Conservation (phyloP, 1,140 invertebrate species). For the Phymorhynchus buccinoides region DNA sequence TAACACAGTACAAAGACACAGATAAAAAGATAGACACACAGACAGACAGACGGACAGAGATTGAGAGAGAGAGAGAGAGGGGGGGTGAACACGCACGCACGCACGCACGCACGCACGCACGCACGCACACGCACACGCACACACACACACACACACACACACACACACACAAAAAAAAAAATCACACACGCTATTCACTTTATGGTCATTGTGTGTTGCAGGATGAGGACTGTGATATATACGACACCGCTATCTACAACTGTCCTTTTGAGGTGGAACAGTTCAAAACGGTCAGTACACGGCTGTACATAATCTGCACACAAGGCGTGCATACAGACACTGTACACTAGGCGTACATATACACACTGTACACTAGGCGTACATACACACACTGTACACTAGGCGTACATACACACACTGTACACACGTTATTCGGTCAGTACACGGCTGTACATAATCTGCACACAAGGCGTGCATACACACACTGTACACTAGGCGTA, state of each 20-base stretch:
- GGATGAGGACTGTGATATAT: conserved; percentile 22
- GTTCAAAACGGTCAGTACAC: conserved; percentile 7
- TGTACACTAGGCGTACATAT: neutral
- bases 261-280: conserved; percentile 9
- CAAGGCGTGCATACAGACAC: too few species aligned
- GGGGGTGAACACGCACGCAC: neutral
- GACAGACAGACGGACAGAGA: too few species aligned
- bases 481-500: neutral
- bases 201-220: neutral
- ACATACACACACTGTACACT: conserved; percentile 15
- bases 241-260: conserved; percentile 5
- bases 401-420: neutral
- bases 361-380: neutral
- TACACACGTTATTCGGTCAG: neutral
- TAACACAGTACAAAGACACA: too few species aligned
- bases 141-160: too few species aligned
- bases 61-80: neutral
- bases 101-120: too few species aligned
- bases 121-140: too few species aligned
- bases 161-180: too few species aligned
- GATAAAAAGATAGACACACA: too few species aligned
- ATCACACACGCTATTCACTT: too few species aligned
- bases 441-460: neutral
- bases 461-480: neutral
- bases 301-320: neutral